Evolutionary conservation across 2,888 invertebrate species (phyloP), one percentile per base, ranked within the genome.

Genomic region (Pristionchus entomophagus): DNA sequence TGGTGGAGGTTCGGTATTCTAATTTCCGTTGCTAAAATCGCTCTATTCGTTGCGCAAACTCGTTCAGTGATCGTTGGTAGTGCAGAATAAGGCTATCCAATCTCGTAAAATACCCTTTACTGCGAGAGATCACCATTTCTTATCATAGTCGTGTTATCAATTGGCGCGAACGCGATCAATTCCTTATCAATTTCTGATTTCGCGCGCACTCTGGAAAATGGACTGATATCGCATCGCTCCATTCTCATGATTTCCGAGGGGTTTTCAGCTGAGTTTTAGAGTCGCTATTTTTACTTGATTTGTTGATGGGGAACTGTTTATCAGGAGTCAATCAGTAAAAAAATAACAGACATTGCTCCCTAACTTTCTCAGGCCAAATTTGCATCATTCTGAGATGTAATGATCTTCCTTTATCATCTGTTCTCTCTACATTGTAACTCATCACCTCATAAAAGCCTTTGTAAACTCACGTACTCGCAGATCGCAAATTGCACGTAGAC

Each of bases 401-500:
- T n/a, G n/a, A 53, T 53, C 22, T 53, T 56, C 10, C 8, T 56
- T 4, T n/a, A 12, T 12, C 32, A 62, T 6, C 45, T 32, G 3
- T 41, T n/a, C 69, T n/a, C 17, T 69, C 29, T 69, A 69, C 65
- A 29, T 65, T 65, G 65, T 65, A 69, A 32, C 38, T 69, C 41
- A 65, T 69, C 69, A 69, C 69, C n/a, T 8, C 41, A 38, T 69
- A 69, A 69, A 69, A 38, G 8, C n/a, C 6, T 69, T 38, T 17
- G 8, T 4, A 38, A 38, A 19, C 0, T 38, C 69, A 69, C 69
- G 69, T 69, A 41, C 38, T n/a, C 73, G 1, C 73, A 73, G 73
- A 8, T 73, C 41, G 73, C 73, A 73, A 73, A 73, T 10, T 17
- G 73, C 73, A 73, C 73, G 73, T 73, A 73, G 73, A 41, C 73